These are phyloP conservation scores for Actinernus sp. DNA, from an alignment of 92 coral and sea anemone genomes.

Conservation along the genomic window DNA sequence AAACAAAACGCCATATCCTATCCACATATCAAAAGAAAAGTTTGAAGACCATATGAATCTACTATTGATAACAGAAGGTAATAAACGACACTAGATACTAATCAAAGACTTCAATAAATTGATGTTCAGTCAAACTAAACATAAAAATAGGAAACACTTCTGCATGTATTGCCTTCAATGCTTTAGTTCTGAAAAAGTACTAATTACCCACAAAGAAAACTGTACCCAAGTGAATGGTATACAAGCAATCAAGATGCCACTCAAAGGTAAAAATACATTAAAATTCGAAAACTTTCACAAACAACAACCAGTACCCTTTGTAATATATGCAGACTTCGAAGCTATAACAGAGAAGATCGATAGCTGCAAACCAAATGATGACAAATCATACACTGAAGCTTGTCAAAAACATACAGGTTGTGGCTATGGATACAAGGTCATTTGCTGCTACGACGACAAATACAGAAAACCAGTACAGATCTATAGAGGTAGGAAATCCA, in stretches of 20 bases:
- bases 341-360: too few species aligned
- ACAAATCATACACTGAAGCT: too few species aligned
- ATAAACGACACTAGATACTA: slow-evolving; percentile 18
- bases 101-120: slow-evolving; percentile 35
- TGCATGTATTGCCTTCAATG: slow-evolving; percentile 47
- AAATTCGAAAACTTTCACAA: slow-evolving; percentile 22
- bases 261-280: slow-evolving; percentile 7
- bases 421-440: too few species aligned
- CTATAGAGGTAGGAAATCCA: too few species aligned
- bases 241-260: slow-evolving; percentile 43
- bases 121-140: slow-evolving; percentile 8
- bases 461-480: too few species aligned
- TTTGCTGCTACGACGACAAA: too few species aligned
- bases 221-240: slow-evolving; percentile 28
- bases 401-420: too few species aligned
- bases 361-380: too few species aligned
- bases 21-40: too few species aligned
- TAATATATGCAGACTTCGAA: too few species aligned
- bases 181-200: slow-evolving; percentile 12
- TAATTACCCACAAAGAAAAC: slow-evolving; percentile 18
- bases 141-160: slow-evolving; percentile 35
- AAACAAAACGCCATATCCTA: too few species aligned
- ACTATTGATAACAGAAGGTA: slow-evolving; percentile 5
- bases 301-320: slow-evolving; percentile 16
- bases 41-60: too few species aligned